phyloP scores from a whole-genome alignment of 2,888 invertebrate genomes.

The Zootermopsis nevadensis region DNA sequence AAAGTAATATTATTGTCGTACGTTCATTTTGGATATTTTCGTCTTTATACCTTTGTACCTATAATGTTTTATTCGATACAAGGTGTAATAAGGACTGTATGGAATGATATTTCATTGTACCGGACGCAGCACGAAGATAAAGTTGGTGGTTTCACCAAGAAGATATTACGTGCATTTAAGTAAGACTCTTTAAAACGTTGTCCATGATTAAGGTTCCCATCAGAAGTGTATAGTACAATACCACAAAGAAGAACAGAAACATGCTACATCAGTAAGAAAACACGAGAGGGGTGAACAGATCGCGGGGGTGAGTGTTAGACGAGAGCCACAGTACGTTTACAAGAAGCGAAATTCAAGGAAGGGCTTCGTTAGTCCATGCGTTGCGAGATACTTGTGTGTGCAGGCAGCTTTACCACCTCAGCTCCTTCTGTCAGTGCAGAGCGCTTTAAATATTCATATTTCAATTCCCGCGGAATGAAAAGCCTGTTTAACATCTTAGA shows the following conservation, averaged over 20 bases:
- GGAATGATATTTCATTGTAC: too few species aligned
- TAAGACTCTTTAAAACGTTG: too few species aligned
- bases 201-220: neutral
- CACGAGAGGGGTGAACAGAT: neutral
- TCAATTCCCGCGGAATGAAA: constrained; percentile 25
- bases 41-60: too few species aligned
- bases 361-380: neutral
- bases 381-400: neutral
- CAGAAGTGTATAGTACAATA: neutral
- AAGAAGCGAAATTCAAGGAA: too few species aligned
- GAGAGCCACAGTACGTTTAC: neutral
- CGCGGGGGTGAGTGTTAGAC: neutral
- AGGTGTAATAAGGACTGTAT: too few species aligned
- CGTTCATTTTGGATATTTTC: too few species aligned
- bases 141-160: too few species aligned
- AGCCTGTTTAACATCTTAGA: neutral
- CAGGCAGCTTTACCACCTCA: constrained; percentile 1
- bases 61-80: too few species aligned
- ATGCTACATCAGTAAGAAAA: neutral
- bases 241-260: neutral
- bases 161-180: too few species aligned
- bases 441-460: constrained; percentile 32
- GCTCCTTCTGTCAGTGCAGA: constrained; percentile 10
- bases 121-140: too few species aligned
- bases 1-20: too few species aligned